phyloP scores from a whole-genome alignment of 1,140 invertebrate species.

The Drosophila auraria region DNA sequence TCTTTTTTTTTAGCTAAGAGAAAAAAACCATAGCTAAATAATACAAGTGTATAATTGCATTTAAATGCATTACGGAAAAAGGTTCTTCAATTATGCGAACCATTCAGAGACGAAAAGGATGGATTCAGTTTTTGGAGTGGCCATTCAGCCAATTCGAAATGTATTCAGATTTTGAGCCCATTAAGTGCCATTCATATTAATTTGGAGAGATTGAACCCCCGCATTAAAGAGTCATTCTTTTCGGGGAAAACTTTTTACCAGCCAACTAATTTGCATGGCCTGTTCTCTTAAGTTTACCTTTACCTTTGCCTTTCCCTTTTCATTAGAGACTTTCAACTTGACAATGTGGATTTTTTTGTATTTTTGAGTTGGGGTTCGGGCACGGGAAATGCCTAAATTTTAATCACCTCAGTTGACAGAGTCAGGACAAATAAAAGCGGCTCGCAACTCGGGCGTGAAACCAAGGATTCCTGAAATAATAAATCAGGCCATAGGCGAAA shows the following conservation, averaged over 20 bases:
- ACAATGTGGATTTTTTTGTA: conserved; percentile 25
- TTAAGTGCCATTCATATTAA: conserved; percentile 45
- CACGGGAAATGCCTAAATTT: conserved; percentile 56
- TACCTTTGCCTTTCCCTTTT: conserved; percentile 22
- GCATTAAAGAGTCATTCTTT: conserved; percentile 35
- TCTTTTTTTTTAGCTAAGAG: not conserved
- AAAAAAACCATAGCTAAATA: conserved; percentile 2
- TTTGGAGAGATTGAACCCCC: conserved; percentile 18
- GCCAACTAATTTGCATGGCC: conserved; percentile 44
- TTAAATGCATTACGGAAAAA: conserved; percentile 24
- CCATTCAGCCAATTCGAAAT: conserved; percentile 37
- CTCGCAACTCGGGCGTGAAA: conserved; percentile 68
- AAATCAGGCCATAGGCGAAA: conserved; percentile 80
- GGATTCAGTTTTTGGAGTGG: conserved; percentile 18
- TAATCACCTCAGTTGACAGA: conserved; percentile 78
- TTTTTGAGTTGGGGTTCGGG: conserved; percentile 29
- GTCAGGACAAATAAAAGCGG: conserved; percentile 74
- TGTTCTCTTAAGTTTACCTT: not conserved
- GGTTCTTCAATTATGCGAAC: conserved; percentile 24
- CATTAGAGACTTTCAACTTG: conserved; percentile 6
- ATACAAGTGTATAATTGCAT: conserved; percentile 43
- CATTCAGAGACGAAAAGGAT: conserved; percentile 27
- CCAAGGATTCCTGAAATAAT: conserved; percentile 53
- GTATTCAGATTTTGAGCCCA: conserved; percentile 37
- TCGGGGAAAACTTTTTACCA: conserved; percentile 16